Base-by-base conservation (phyloP, 2,888 invertebrate species). In the Ethmia dodecea region DNA sequence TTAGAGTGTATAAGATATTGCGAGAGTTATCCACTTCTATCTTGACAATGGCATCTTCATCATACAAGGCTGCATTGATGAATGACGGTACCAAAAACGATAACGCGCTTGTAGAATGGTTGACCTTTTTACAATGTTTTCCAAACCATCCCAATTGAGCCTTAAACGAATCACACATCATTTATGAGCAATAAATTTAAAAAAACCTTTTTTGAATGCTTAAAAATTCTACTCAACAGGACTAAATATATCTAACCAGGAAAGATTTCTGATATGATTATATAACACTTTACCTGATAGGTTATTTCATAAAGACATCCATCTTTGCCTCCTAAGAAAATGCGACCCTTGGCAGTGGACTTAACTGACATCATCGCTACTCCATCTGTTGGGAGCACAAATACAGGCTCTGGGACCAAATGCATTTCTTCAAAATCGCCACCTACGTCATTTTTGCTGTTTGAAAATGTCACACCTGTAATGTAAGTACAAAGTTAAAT, bases 281-380 rank as follows among this genome's bases (percentile, higher is more conserved):
- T n/a, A n/a, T n/a, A n/a, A n/a, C n/a, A n/a, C n/a, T n/a, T n/a
- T 25, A 94, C 96, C 89, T 97, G 95, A 81, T 99, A 99, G 47
- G 91, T 90, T 47, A 99, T 92, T 89, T 99, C 99, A 88, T 95
- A 98, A 1, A 99, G 86, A 53, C 93, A 94, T 6, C 98, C 97
- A 87, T 99, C 98, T 65, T 94, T 94, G 13, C 96, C 97, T 12
- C 97, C 97, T 70, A 98, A 90, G 73, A 99, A 99, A 52, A 99
- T 94, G 45, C 99, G 88, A 0, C 99, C 99, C 54, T 88, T 89
- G 9, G 88, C 87, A 3, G 95, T 94, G 12, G 96, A 94, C 38
- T 91, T 90, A 35, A 98, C 93, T 37, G 92, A 92, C 55, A 93
- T 91, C 61, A 97, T 93, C 32, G 93, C 91, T 13, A 94, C 89